These are phyloP conservation scores for Chrysolina haemoptera DNA, from an alignment of 2,888 invertebrate genomes.

Conservation along the genomic window DNA sequence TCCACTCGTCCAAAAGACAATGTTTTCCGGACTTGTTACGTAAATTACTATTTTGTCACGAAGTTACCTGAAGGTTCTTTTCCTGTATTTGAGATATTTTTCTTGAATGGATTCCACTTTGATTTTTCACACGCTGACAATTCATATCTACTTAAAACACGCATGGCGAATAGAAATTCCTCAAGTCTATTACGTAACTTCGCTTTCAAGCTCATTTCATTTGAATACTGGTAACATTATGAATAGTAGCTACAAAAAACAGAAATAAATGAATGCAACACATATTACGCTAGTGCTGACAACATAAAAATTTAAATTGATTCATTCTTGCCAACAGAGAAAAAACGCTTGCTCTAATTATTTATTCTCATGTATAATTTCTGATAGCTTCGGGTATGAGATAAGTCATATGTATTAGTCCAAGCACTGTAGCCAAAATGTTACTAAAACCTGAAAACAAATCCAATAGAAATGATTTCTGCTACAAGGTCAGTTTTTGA, in stretches of 20 bases:
- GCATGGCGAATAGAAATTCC: neutral
- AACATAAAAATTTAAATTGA: slow-evolving; percentile 23
- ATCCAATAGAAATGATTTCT: too few species aligned
- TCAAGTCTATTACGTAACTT: neutral
- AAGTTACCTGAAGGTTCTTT: too few species aligned
- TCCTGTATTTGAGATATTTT: too few species aligned
- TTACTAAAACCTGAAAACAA: too few species aligned
- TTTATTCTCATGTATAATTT: slow-evolving; percentile 25
- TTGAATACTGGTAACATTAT: slow-evolving; percentile 15
- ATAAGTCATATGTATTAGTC: slow-evolving; percentile 16
- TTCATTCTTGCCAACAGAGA: neutral
- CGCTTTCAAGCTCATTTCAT: neutral
- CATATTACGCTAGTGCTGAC: slow-evolving; percentile 16
- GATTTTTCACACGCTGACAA: neutral
- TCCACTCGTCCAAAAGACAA: too few species aligned
- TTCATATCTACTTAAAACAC: neutral
- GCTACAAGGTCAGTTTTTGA: too few species aligned
- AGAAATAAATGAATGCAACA: slow-evolving; percentile 20
- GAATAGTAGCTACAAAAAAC: slow-evolving; percentile 8
- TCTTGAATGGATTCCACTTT: neutral
- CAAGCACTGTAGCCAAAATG: too few species aligned
- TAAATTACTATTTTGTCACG: neutral
- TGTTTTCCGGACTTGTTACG: too few species aligned
- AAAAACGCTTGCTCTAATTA: slow-evolving; percentile 20
- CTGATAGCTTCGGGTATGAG: slow-evolving; percentile 20